Evolutionary conservation across 2,797 vertebrate genomes (phyloP), one percentile per base, ranked within the genome.

Genomic region (Enteromius mattozi): DNA sequence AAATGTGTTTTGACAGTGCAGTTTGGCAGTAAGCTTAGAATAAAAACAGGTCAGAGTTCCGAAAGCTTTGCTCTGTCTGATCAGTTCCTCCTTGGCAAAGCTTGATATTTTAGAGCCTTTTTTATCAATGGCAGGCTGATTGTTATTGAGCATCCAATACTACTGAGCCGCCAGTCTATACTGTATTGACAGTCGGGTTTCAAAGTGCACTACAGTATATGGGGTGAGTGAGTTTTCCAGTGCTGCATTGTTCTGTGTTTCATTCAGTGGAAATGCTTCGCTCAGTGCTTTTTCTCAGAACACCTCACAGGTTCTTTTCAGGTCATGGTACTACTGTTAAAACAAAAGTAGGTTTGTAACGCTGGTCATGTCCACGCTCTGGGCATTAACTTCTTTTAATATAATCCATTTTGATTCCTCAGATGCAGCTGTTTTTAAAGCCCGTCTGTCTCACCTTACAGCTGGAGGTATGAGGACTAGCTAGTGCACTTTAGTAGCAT

Each of bases 401-500:
- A 10, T 42, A n/a, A 71, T 35, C 12, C 10, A 47, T 65, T 65
- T 86, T 59, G 33, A 70, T 13, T 69, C 30, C 65, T 70, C 65
- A 86, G 72, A 77, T 77, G 49, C 69, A 21, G 40, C 51, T 37
- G 21, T 78, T 61, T 86, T 71, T 78, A 51, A 86, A 27, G 6
- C 2, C 19, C 13, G 13, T 7, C 49, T 81, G 37, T 27, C 56
- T 71, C 40, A 35, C 27, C 75, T 75, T 8, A 75, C 78, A 24
- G 45, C 66, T 74, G 80, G 74, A 82, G 85, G 74, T 71, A 72
- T 56, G 54, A 65, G 5, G 47, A 70, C 27, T 56, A 59, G 79
- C 72, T 82, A 78, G 51, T 61, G 21, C 24, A 47, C 24, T 37
- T 78, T 27, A 8, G 7, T 78, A 6, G 10, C 17, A 47, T 65